Evolutionary conservation across 1,140 invertebrate species (phyloP), one percentile per base, ranked within the genome.

Genomic region (Mactra quadrangularis): DNA sequence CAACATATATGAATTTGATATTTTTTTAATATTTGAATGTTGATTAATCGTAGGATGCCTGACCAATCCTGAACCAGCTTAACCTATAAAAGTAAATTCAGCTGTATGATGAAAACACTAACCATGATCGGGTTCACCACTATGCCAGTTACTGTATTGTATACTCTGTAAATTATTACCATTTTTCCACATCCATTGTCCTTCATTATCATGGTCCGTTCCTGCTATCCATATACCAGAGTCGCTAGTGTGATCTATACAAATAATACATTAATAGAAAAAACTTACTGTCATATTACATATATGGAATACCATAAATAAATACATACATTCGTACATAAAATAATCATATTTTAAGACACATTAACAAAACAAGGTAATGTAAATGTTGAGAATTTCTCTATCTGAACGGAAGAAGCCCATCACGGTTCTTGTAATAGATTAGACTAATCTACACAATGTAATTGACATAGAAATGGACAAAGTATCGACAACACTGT

Each of bases 81-180:
- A 17, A 47, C 7, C 7, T 47, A 47, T 47, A 47, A 9, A 47
- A 47, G 7, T 9, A 47, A 7, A 17, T 47, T 7, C 41, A 9
- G 17, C 41, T 22, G 25, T n/a, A 53, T n/a, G n/a, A 60, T 60
- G 31, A 31, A 3, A 15, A 6, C 6, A 60, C 19, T 70, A 2
- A 72, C 68, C 68, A 29, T 38, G 27, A 74, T 74, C 71, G 11
- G 71, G 71, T 45, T 74, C 71, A 25, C 35, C 52, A 1, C 9
- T 6, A 45, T 57, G n/a, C 71, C 71, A 74, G 45, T 74, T 74
- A 25, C 19, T 74, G 35, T 74, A 74, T 17, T 70, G 66, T 27
- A 70, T 35, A 45, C 9, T 7, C n/a, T 17, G 11, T 13, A 50
- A 17, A 31, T 38, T 50, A 17, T 17, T 47, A 52, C 47, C 66